Percentiles rank a stretch among this genome's conserved stretches.
These are phyloP conservation scores for Rallus limicola DNA, from an alignment of 2,113 vertebrate species.

Conservation along the genomic window DNA sequence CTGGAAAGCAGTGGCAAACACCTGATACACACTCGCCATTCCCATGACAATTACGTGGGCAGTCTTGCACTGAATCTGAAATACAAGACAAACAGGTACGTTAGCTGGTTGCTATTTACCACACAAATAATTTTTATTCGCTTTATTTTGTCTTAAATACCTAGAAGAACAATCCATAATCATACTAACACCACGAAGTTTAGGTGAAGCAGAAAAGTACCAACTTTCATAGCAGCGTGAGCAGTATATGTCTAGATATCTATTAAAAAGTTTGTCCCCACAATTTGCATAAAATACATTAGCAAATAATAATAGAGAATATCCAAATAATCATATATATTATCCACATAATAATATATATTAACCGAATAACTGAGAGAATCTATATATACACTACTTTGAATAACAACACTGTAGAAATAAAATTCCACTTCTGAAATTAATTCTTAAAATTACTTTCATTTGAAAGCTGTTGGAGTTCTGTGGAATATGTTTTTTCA, in stretches of 20 bases:
- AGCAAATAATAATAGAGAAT: no score
- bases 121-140: not conserved
- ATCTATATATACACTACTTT: not conserved
- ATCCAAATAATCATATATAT: no score
- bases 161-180: not conserved
- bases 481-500: not conserved
- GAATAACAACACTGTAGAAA: not conserved
- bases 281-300: no score
- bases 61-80: slow-evolving; percentile 98
- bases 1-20: slow-evolving; percentile 96
- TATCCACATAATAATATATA: no score
- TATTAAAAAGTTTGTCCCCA: no score
- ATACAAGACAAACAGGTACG: not conserved
- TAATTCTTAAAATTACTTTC: not conserved
- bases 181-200: not conserved
- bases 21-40: slow-evolving; percentile 98
- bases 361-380: no score
- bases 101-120: not conserved
- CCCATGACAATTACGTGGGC: slow-evolving; percentile 95
- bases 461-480: not conserved
- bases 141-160: not conserved
- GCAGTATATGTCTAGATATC: no score
- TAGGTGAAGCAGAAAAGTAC: not conserved
- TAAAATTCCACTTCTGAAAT: not conserved
- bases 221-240: not conserved